phyloP scores from a whole-genome alignment of 2,797 vertebrate genomes.

The Mormyrus hasselquistii region DNA sequence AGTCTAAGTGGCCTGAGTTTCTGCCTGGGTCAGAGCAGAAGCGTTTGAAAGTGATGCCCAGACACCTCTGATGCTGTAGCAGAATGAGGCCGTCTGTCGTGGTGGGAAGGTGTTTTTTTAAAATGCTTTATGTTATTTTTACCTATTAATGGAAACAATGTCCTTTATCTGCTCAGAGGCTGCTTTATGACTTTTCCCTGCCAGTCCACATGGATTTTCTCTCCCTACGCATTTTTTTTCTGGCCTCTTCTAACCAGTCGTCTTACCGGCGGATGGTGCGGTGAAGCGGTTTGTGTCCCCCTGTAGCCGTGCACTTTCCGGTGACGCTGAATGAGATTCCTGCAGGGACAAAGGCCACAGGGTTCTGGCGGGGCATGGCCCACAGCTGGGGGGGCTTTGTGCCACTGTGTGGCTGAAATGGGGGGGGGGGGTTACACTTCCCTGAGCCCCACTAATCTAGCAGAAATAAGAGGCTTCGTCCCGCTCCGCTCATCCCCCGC shows the following conservation, averaged over 20 bases:
- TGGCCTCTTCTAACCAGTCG: not conserved
- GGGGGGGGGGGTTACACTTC: slow-evolving; percentile 19
- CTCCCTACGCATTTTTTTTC: not conserved
- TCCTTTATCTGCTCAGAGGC: not conserved
- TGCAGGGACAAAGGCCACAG: not conserved
- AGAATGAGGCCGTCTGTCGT: not conserved
- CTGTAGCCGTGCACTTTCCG: not conserved
- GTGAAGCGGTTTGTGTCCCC: not conserved
- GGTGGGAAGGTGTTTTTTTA: not conserved
- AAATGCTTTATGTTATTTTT: not conserved
- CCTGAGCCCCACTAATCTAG: not conserved
- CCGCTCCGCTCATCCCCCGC: not conserved
- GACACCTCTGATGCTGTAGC: not conserved
- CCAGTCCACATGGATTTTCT: not conserved
- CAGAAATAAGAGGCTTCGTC: not conserved
- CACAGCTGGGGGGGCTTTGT: not conserved
- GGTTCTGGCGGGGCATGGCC: not conserved
- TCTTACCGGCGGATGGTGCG: not conserved
- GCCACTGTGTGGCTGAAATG: not conserved
- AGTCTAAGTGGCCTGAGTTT: not conserved
- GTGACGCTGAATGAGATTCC: not conserved
- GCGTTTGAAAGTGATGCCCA: not conserved
- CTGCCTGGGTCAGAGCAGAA: not conserved
- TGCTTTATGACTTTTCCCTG: not conserved
- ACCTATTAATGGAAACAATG: not conserved